Evolutionary conservation across 1,140 invertebrate genomes (phyloP), one percentile per base, ranked within the genome.

Genomic region (Drosophila kepulauana): DNA sequence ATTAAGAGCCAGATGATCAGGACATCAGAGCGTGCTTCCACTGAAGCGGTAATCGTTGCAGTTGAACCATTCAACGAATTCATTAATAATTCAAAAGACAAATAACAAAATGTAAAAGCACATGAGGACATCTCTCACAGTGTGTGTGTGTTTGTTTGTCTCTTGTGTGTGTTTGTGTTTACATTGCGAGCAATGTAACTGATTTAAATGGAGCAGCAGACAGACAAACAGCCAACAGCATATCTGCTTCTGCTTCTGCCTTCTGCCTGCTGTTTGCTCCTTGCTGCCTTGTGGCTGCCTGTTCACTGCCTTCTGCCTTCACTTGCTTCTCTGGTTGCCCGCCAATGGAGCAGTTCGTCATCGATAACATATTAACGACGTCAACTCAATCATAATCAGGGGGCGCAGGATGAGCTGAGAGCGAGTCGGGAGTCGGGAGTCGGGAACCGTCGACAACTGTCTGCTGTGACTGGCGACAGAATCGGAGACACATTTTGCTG

Each of bases 201-300:
- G 82, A 76, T 86, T 86, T 85, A 79, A 86, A 81, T 86, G 82
- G 82, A 86, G 82, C 82, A 85, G 69, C 81, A 80, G 81, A 46
- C 62, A 82, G 59, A 41, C 59, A 6, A 48, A 28, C 48, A 41
- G 61, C 33, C 48, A 38, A 8, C 45, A 63, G 46, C 13, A 25
- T 7, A 7, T 25, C 20, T 25, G 20, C 7, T 13, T 25, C 20
- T 25, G 20, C 7, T 13, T n/a, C 46, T 62, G 30, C 15, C 38
- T 20, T 58, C 28, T 30, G 1, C 15, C 16, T 48, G 16, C 30
- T 41, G 16, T 41, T 15, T 25, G 0, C 35, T 28, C 3, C 20
- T 25, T 4, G 0, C 20, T 41, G 35, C 30, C 30, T 38, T 13
- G 2, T 2, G 2, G 7, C 13, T 8, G 15, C 10, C 43, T 5